Conservation (phyloP, 2,797 vertebrate species). For the Pangasius larnaudii region DNA sequence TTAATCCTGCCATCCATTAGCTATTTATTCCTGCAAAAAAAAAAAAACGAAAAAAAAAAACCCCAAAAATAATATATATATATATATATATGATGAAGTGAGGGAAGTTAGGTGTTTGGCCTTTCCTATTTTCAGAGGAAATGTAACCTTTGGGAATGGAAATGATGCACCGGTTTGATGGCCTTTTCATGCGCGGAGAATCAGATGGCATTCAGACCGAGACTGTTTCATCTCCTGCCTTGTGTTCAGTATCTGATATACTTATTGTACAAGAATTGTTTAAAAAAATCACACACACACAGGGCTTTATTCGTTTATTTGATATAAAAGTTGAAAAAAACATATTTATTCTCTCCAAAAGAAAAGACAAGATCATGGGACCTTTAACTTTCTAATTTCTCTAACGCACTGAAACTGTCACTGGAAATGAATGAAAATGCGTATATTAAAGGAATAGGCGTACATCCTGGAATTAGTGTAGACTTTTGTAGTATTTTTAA, state of each 20-base stretch:
- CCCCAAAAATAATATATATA: no score
- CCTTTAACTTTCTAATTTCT: neutral
- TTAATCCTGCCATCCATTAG: neutral
- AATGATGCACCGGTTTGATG: constrained; percentile 74
- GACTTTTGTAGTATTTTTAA: no score
- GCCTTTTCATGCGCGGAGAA: constrained; percentile 73
- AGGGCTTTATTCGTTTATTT: neutral
- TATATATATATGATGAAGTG: neutral
- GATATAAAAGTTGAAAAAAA: neutral
- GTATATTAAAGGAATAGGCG: neutral
- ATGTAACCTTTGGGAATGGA: constrained; percentile 75
- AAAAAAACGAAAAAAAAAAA: neutral
- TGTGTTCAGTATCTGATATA: neutral
- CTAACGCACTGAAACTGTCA: neutral
- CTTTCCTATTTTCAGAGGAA: constrained; percentile 49
- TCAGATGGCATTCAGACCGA: constrained; percentile 77
- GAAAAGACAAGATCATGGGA: neutral
- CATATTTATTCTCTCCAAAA: neutral
- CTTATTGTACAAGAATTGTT: neutral
- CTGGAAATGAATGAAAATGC: neutral
- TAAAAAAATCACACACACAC: neutral
- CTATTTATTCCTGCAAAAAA: neutral
- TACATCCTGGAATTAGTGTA: neutral
- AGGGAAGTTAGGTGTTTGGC: neutral
- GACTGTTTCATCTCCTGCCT: neutral